These are phyloP conservation scores for Cosmia trapezina DNA, from an alignment of 2,888 invertebrate genomes.

Conservation along the genomic window DNA sequence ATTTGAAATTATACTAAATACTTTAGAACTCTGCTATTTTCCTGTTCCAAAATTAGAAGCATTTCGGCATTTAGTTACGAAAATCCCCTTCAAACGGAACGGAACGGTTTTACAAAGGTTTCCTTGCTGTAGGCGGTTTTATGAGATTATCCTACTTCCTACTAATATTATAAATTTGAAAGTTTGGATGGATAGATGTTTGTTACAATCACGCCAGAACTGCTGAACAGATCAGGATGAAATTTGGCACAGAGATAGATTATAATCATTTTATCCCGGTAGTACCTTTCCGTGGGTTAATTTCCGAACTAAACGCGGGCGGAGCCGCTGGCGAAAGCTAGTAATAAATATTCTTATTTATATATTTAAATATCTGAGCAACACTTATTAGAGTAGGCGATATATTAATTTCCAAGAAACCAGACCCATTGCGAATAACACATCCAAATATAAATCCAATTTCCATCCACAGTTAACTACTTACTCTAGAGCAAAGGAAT, in stretches of 20 bases:
- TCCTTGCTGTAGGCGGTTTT: not conserved
- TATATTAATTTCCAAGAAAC: constrained; percentile 18
- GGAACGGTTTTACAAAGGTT: not conserved
- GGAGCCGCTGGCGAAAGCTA: too few relatives aligned
- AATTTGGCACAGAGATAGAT: too few relatives aligned
- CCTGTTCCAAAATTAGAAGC: not conserved
- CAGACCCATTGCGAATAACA: not conserved
- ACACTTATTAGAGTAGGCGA: not conserved
- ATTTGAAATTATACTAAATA: not conserved
- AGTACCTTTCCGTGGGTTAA: too few relatives aligned
- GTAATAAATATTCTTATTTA: not conserved
- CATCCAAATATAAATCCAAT: not conserved
- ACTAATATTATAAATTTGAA: too few relatives aligned
- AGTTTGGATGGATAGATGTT: too few relatives aligned
- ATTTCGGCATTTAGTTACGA: not conserved
- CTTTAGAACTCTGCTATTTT: constrained; percentile 3
- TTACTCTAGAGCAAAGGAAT: constrained; percentile 8
- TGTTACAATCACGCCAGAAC: too few relatives aligned
- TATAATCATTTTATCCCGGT: too few relatives aligned
- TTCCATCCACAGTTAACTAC: constrained; percentile 2
- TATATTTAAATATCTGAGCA: constrained; percentile 18
- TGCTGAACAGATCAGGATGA: too few relatives aligned
- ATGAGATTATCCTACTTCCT: too few relatives aligned
- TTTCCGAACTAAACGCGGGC: too few relatives aligned
- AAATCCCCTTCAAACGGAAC: not conserved